Base-by-base conservation (phyloP, 2,113 vertebrate genomes). In the Spheniscus mendiculus region DNA sequence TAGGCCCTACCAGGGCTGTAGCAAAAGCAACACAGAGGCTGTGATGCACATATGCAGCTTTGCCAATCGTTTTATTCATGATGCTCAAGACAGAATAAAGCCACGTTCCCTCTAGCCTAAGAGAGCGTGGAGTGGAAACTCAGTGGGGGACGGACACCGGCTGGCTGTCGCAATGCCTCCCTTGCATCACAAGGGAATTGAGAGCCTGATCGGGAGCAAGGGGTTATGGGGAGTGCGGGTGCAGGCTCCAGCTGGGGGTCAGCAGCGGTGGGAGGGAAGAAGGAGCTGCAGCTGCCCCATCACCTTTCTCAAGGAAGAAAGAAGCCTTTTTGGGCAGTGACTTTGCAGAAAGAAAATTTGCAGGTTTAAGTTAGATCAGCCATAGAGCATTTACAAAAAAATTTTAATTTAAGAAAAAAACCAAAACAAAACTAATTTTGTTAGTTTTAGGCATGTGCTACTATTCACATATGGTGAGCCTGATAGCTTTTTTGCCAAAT, bases 121-220 rank as follows among this genome's bases (percentile, higher is more conserved):
- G 53, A 40, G 29, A 42, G 47, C 18, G 36, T 2, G 0, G 26
- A 77, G 42, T 50, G 32, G 42, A 86, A 72, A 56, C 20, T 55
- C 7, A 1, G 26, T 11, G 27, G 26, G 16, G 56, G 15, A 22
- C 1, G 4, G 78, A 17, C 5, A 1, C 13, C 38, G 66, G 10
- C 11, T 29, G 38, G 6, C 22, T 18, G 2, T 67, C 0, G 1
- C 30, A 10, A 5, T 5, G 25, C 44, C 38, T 69, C 44, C 61
- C n/a, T 38, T 12, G 38, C 10, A 32, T 19, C 9, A 9, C 27
- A 9, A 12, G 32, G 2, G 5, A 19, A 22, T 16, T 0, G 6
- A 56, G 69, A 77, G 22, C 38, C 25, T 0, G 2, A 6, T 2
- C 2, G 4, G 56, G 38, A 53, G 19, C 7, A 4, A 27, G 44